These are phyloP conservation scores for Montifringilla adamsi DNA, from an alignment of 2,113 vertebrate species.

Conservation along the genomic window DNA sequence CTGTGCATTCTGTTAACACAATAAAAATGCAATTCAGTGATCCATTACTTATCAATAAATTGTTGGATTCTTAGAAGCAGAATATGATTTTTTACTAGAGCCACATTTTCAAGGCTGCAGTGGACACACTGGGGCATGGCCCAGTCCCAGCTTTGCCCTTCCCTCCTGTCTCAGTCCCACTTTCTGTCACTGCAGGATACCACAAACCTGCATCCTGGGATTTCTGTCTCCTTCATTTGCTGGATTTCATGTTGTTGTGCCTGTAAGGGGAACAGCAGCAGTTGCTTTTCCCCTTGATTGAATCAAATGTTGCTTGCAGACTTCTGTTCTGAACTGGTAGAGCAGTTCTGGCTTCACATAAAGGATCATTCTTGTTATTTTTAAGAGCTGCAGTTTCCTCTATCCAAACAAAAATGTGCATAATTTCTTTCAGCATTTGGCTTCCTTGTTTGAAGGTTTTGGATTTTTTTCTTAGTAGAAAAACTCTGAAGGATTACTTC, in stretches of 20 bases:
- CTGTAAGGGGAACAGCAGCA: not conserved
- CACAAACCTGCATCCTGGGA: not conserved
- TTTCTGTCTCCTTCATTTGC: not conserved
- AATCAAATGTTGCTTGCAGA: not conserved
- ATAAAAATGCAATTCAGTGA: not conserved
- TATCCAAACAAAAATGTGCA: not conserved
- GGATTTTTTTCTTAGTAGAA: not conserved
- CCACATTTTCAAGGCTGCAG: not conserved
- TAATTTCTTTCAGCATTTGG: not conserved
- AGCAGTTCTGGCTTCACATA: not conserved
- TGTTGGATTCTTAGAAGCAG: not conserved
- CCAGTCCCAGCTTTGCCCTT: not conserved
- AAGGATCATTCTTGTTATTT: not conserved
- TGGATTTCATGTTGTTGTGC: not conserved
- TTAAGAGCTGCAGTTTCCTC: not conserved
- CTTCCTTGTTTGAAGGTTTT: not conserved
- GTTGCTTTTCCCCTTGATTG: not conserved
- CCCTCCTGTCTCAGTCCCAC: not conserved
- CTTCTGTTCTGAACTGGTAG: not conserved
- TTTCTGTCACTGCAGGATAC: not conserved
- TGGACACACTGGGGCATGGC: not conserved
- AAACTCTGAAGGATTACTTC: not conserved
- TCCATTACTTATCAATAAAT: not conserved
- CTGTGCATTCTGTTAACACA: not conserved
- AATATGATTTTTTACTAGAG: not conserved